These are phyloP conservation scores for Elachura formosa DNA, from an alignment of 2,113 vertebrate genomes.

Conservation along the genomic window DNA sequence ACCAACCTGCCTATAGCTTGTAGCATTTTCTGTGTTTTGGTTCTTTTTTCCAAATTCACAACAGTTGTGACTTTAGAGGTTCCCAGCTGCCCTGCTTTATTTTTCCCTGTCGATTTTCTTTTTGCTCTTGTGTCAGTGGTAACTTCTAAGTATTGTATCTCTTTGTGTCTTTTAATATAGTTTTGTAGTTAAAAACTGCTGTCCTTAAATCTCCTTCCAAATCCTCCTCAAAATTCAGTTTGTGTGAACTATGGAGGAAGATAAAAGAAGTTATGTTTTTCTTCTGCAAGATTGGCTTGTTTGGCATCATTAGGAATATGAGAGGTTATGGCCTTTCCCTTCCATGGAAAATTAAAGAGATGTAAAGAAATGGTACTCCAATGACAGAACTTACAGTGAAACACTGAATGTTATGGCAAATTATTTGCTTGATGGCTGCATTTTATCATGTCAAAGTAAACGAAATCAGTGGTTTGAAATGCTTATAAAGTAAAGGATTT, in stretches of 20 bases:
- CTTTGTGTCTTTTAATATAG: neutral
- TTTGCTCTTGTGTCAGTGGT: neutral
- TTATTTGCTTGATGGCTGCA: neutral
- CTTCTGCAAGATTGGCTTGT: neutral
- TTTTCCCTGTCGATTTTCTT: neutral
- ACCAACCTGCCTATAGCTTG: neutral
- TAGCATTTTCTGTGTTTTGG: neutral
- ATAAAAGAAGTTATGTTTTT: neutral
- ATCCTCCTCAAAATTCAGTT: neutral
- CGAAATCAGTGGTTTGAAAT: neutral
- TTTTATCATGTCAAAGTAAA: neutral
- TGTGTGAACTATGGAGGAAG: rapidly evolving
- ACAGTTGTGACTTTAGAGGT: neutral
- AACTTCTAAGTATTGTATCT: neutral
- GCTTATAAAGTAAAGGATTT: neutral
- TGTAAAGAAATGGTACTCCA: neutral
- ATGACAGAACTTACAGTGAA: neutral
- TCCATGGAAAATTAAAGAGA: neutral
- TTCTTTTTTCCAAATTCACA: neutral
- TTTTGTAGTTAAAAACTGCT: neutral
- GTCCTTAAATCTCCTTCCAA: neutral
- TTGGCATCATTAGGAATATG: neutral
- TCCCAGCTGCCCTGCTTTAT: neutral
- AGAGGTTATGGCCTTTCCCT: neutral
- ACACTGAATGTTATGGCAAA: neutral